These are phyloP conservation scores for Leontocebus nigricollis DNA, from an alignment of 2,797 vertebrate species.

Conservation along the genomic window DNA sequence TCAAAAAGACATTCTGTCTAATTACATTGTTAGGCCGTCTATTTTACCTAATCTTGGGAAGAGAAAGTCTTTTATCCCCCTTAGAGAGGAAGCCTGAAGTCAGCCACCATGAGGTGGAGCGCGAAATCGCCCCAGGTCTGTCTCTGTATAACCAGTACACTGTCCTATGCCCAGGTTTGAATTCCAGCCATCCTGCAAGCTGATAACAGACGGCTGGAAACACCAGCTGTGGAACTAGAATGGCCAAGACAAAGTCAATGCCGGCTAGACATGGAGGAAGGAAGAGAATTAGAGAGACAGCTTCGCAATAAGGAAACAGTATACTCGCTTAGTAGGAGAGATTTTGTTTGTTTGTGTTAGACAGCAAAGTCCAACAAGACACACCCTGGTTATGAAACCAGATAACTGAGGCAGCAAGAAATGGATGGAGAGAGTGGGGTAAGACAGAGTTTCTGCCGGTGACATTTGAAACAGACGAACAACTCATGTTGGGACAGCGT, in stretches of 20 bases:
- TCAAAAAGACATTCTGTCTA: not conserved
- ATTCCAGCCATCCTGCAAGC: not conserved
- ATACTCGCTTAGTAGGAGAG: not conserved
- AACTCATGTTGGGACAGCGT: accelerated
- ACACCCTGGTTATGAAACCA: not conserved
- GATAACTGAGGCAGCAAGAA: not conserved
- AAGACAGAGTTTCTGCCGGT: not conserved
- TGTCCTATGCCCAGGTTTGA: not conserved
- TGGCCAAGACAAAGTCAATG: not conserved
- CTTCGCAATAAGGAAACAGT: not conserved
- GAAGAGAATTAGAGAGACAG: not conserved
- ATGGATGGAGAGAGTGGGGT: accelerated
- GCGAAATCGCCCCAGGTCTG: not conserved
- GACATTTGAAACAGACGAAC: not conserved
- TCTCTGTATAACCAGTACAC: not conserved
- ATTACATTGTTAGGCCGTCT: accelerated
- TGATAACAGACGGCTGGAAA: not conserved
- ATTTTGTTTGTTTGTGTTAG: not conserved
- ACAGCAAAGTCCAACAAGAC: not conserved
- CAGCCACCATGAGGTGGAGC: not conserved
- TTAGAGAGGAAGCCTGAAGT: not conserved
- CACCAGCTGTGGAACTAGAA: accelerated
- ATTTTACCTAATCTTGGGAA: not conserved
- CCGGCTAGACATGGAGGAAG: not conserved
- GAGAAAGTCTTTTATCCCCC: not conserved